phyloP scores from a whole-genome alignment of 2,888 invertebrate genomes.

The Lithosia quadra region DNA sequence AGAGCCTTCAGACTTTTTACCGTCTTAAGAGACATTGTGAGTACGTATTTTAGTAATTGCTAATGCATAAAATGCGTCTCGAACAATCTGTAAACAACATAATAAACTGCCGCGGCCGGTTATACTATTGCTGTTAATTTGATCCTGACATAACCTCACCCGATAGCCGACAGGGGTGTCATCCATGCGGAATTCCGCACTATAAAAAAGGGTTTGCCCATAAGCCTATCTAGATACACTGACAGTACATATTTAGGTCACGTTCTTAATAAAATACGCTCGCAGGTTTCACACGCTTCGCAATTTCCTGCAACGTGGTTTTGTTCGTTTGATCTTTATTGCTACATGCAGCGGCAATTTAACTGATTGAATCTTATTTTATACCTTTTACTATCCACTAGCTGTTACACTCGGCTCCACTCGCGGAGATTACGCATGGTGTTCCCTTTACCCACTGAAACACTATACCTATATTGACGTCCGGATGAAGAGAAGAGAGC shows the following conservation, averaged over 20 bases:
- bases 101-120: neutral
- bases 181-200: no score
- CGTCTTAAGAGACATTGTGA: slow-evolving; percentile 17
- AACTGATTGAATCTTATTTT: neutral
- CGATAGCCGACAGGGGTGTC: no score
- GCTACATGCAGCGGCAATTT: neutral
- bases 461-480: no score
- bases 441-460: no score
- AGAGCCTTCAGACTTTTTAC: neutral
- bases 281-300: slow-evolving; percentile 22
- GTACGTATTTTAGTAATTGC: slow-evolving; percentile 7
- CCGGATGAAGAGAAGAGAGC: no score
- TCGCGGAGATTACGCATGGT: neutral
- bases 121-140: neutral
- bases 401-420: neutral
- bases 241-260: slow-evolving; percentile 39
- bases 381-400: neutral
- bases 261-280: slow-evolving; percentile 31
- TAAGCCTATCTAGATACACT: slow-evolving; percentile 12
- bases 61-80: slow-evolving; percentile 2
- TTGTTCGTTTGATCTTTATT: slow-evolving; percentile 4
- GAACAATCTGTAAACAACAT: neutral
- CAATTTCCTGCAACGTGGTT: slow-evolving; percentile 20
- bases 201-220: no score
- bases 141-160: no score